Percentiles rank a stretch among this genome's conserved stretches.
phyloP scores from a whole-genome alignment of 2,888 invertebrate species.

The Agrotis clavis region DNA sequence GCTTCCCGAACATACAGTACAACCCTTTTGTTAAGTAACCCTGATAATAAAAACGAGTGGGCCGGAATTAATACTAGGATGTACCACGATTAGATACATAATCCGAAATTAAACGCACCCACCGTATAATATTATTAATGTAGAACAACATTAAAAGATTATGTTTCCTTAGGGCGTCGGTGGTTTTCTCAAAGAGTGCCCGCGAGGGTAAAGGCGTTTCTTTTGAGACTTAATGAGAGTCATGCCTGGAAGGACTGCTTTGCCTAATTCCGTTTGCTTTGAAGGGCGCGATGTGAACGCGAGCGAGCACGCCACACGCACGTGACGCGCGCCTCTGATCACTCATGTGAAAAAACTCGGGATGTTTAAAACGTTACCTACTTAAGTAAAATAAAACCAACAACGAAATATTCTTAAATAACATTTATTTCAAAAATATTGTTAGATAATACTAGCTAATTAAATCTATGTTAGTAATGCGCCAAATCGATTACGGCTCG shows the following conservation, averaged over 20 bases:
- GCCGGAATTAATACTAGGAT: slow-evolving; percentile 42
- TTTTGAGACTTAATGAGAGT: slow-evolving; percentile 65
- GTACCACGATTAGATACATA: slow-evolving; percentile 37
- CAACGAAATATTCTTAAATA: slow-evolving; percentile 42
- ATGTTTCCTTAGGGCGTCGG: slow-evolving; percentile 55
- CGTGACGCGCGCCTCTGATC: slow-evolving; percentile 40
- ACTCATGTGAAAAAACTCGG: slow-evolving; percentile 36
- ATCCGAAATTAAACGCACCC: slow-evolving; percentile 58
- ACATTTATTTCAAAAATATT: slow-evolving; percentile 58
- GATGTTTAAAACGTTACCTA: slow-evolving; percentile 20
- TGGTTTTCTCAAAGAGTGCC: slow-evolving; percentile 55
- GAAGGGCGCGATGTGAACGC: slow-evolving; percentile 35
- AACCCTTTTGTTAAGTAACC: slow-evolving; percentile 50
- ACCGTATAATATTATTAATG: slow-evolving; percentile 62
- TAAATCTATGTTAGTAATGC: slow-evolving; percentile 59
- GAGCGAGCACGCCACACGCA: slow-evolving; percentile 36
- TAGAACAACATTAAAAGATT: slow-evolving; percentile 64
- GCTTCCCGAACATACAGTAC: slow-evolving; percentile 59
- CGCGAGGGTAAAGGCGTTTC: slow-evolving; percentile 43
- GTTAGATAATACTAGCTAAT: slow-evolving; percentile 59
- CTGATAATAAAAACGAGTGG: slow-evolving; percentile 45
- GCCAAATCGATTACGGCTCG: slow-evolving; percentile 55
- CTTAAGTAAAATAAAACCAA: slow-evolving; percentile 43
- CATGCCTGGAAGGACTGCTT: slow-evolving; percentile 59
- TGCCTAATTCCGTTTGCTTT: slow-evolving; percentile 69